Evolutionary conservation across 2,113 vertebrate genomes (phyloP).

Genomic region (Dromaius novaehollandiae): DNA sequence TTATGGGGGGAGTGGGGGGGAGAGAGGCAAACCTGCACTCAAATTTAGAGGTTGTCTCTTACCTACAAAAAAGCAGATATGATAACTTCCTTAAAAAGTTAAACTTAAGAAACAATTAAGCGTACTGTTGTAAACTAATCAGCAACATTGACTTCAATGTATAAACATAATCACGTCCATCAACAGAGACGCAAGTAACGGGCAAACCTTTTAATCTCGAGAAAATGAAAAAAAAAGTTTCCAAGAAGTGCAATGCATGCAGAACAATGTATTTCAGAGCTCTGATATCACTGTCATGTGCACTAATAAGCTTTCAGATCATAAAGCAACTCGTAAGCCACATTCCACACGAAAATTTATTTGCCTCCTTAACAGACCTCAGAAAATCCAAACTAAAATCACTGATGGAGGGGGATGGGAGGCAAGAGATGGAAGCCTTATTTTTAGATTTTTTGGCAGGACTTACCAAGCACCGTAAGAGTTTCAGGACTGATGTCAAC

Average conservation of each 20-base stretch:
- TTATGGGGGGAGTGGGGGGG: neutral
- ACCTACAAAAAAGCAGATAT: neutral
- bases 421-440: neutral
- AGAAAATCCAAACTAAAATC: conserved; percentile 50
- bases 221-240: conserved; percentile 27
- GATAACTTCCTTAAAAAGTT: neutral
- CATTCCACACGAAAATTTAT: conserved; percentile 30
- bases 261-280: neutral
- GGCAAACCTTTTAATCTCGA: conserved; percentile 5
- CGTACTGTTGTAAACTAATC: neutral
- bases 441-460: conserved; percentile 67
- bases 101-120: neutral
- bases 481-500: conserved; percentile 48
- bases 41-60: neutral
- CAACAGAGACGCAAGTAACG: neutral
- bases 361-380: conserved; percentile 33
- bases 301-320: conserved; percentile 36
- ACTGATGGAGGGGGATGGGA: conserved; percentile 12
- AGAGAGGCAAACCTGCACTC: neutral
- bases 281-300: neutral
- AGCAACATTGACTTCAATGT: neutral
- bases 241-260: neutral
- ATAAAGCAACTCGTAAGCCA: conserved; percentile 45
- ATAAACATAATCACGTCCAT: neutral
- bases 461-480: conserved; percentile 51